These are phyloP conservation scores for Pterostichus niger DNA, from an alignment of 2,888 invertebrate species.

Conservation along the genomic window DNA sequence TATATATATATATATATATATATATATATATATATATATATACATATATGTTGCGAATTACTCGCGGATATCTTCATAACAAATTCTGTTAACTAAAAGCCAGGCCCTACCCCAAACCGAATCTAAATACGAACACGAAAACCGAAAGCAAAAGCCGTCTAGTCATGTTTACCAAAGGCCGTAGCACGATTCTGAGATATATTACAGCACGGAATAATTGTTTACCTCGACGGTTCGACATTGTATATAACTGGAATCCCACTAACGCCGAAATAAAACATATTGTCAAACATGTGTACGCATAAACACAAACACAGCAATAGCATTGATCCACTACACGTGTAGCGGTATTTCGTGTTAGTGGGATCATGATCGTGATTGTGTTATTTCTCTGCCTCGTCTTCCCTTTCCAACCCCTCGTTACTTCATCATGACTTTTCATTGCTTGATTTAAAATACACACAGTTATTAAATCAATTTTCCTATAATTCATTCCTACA, in stretches of 20 bases:
- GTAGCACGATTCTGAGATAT: conserved; percentile 35
- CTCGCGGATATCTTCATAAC: conserved; percentile 28
- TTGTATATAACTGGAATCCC: conserved; percentile 38
- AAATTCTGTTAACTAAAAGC: conserved; percentile 9
- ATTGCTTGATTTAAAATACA: conserved; percentile 7
- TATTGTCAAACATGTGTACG: conserved; percentile 48
- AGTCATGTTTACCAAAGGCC: conserved; percentile 35
- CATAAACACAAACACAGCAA: conserved; percentile 27
- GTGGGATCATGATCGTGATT: conserved; percentile 15
- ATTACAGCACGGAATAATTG: conserved; percentile 37
- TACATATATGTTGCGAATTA: background rate
- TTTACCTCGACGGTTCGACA: conserved; percentile 45
- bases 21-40: too few relatives aligned
- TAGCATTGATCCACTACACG: background rate
- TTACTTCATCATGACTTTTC: too few relatives aligned
- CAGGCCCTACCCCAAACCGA: background rate
- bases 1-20: too few relatives aligned
- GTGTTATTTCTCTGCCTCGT: conserved; percentile 21
- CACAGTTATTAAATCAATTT: conserved; percentile 31
- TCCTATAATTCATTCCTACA: conserved; percentile 2
- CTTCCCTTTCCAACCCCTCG: background rate
- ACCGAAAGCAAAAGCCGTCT: conserved; percentile 19
- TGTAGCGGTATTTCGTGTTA: background rate
- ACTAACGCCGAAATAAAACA: conserved; percentile 51
- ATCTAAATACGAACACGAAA: too few relatives aligned